Conservation (phyloP, 1,140 invertebrate species). For the Trigoniulus corallinus region DNA sequence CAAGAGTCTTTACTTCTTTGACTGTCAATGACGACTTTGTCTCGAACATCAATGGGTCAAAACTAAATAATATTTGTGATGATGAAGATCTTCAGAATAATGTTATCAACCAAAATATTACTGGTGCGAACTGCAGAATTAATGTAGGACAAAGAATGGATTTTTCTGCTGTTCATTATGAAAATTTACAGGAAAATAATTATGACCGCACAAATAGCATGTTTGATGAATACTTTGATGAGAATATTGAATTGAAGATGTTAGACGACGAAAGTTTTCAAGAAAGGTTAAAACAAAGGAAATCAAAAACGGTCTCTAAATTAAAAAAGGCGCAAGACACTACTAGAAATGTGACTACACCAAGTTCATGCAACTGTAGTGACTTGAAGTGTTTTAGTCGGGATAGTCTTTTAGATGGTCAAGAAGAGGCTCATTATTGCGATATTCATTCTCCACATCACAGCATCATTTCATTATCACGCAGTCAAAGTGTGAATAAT, state of each 20-base stretch:
- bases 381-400: too few species aligned
- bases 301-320: background rate
- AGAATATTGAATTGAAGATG: background rate
- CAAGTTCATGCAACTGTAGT: background rate
- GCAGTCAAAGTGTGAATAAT: background rate
- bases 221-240: constrained; percentile 2
- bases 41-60: too few species aligned
- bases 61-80: too few species aligned
- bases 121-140: background rate
- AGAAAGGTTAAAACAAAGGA: background rate
- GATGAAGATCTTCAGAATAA: too few species aligned
- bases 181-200: background rate
- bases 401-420: background rate
- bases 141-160: too few species aligned
- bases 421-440: too few species aligned
- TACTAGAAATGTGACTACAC: background rate
- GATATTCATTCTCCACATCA: too few species aligned
- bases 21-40: too few species aligned
- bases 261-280: background rate
- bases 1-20: too few species aligned
- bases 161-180: too few species aligned
- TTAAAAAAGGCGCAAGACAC: background rate
- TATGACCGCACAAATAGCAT: background rate
- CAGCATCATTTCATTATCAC: background rate
- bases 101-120: background rate